Percentiles rank a stretch among this genome's conserved stretches.
These are phyloP conservation scores for Pandemis heparana DNA, from an alignment of 2,888 invertebrate species.

Conservation along the genomic window DNA sequence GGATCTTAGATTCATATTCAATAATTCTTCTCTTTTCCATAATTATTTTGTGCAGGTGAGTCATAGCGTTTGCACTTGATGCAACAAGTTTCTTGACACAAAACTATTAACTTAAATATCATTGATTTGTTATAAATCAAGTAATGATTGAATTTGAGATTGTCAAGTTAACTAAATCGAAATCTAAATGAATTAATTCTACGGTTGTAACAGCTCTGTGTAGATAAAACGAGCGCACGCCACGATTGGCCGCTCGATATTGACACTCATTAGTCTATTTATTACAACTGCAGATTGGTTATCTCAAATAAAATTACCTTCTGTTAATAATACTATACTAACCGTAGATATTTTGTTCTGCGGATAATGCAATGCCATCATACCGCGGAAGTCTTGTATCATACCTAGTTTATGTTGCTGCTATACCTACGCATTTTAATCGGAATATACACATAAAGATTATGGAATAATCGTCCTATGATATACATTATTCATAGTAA, in stretches of 20 bases:
- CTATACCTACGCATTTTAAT: constrained; percentile 47
- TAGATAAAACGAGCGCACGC: constrained; percentile 50
- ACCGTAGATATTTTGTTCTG: constrained; percentile 48
- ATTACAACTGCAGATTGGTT: constrained; percentile 77
- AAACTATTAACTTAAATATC: neutral
- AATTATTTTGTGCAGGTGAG: neutral
- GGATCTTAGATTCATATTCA: no score
- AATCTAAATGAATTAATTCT: neutral
- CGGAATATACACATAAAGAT: constrained; percentile 53
- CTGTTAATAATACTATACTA: constrained; percentile 66
- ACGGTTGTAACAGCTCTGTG: constrained; percentile 61
- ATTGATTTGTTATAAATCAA: neutral
- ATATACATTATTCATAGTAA: constrained; percentile 55
- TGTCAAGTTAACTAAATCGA: neutral
- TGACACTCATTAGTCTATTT: constrained; percentile 82
- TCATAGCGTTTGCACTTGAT: no score
- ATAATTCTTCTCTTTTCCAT: no score
- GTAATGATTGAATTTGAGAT: neutral
- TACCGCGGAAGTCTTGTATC: constrained; percentile 53
- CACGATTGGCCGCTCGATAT: constrained; percentile 71
- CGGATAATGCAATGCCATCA: constrained; percentile 58
- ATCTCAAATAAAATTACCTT: constrained; percentile 75
- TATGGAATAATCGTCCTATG: constrained; percentile 51
- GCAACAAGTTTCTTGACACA: neutral
- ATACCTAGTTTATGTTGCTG: constrained; percentile 41